phyloP scores from a whole-genome alignment of 2,113 vertebrate genomes.

The Callipepla squamata region DNA sequence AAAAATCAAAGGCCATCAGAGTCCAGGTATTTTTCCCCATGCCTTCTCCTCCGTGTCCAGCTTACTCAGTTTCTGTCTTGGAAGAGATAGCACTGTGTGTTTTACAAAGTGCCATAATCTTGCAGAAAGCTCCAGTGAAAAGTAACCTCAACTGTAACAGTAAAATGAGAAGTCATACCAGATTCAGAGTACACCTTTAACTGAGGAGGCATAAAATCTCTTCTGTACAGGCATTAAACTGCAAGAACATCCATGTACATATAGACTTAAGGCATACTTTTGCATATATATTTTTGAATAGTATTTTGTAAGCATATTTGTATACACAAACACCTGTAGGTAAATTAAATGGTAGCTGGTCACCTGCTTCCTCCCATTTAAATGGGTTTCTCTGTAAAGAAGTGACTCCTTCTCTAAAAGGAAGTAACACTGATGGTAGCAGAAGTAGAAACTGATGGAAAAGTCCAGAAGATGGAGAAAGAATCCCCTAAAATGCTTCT shows the following conservation, averaged over 20 bases:
- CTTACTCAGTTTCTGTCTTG: not conserved
- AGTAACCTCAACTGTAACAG: not conserved
- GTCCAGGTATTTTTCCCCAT: not conserved
- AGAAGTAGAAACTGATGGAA: not conserved
- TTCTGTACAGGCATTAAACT: not conserved
- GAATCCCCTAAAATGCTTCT: fast-evolving
- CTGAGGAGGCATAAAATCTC: not conserved
- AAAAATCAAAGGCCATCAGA: not conserved
- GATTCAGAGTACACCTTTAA: not conserved
- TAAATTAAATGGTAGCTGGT: not conserved
- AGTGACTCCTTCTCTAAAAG: not conserved
- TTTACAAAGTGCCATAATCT: not conserved
- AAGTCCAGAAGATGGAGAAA: not conserved
- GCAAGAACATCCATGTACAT: not conserved
- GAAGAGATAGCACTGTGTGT: not conserved
- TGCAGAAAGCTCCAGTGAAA: not conserved
- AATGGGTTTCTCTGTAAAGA: not conserved
- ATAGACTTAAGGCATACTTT: not conserved
- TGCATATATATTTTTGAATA: not conserved
- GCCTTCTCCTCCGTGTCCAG: not conserved
- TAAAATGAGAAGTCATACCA: not conserved
- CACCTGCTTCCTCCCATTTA: conserved; percentile 3
- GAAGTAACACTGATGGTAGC: not conserved
- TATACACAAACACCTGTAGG: not conserved
- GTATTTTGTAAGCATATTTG: not conserved